A percentile compares a stretch with the other conserved stretches of the same genome.
These are phyloP conservation scores for Chrysopilus asiliformis DNA, from an alignment of 2,888 invertebrate genomes.

Conservation along the genomic window DNA sequence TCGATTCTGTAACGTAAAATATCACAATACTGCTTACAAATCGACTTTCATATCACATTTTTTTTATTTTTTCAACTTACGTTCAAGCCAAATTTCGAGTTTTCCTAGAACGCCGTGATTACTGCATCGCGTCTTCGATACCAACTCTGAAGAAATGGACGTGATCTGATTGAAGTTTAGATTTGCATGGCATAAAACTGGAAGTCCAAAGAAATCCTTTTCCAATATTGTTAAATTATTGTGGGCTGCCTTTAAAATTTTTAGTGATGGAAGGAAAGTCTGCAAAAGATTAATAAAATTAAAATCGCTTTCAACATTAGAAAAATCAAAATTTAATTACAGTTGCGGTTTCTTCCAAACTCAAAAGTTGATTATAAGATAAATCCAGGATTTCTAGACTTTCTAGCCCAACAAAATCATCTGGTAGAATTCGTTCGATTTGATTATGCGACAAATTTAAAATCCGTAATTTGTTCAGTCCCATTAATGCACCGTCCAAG, in stretches of 20 bases:
- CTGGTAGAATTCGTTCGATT: conserved; percentile 57
- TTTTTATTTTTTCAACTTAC: too few species aligned
- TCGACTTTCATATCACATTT: too few species aligned
- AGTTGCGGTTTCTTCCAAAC: conserved; percentile 71
- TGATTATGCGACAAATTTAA: conserved; percentile 65
- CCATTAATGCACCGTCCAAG: conserved; percentile 61
- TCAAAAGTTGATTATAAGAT: conserved; percentile 61
- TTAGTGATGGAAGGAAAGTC: conserved; percentile 65
- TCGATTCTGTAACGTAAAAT: too few species aligned
- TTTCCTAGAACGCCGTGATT: conserved; percentile 58
- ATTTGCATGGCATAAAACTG: conserved; percentile 67
- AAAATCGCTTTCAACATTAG: not conserved
- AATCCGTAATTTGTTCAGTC: conserved; percentile 55
- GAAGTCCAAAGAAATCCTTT: conserved; percentile 70
- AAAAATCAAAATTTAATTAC: conserved; percentile 38
- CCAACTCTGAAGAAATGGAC: conserved; percentile 57
- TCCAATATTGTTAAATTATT: conserved; percentile 63
- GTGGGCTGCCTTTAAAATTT: conserved; percentile 61
- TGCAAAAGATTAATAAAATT: too few species aligned
- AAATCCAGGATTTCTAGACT: conserved; percentile 60
- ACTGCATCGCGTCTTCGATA: conserved; percentile 65
- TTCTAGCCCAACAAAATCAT: conserved; percentile 65
- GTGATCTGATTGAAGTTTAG: conserved; percentile 64
- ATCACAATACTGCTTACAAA: too few species aligned
- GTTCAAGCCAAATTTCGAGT: conserved; percentile 63